Evolutionary conservation across 2,888 invertebrate species (phyloP), one percentile per base, ranked within the genome.

Genomic region (Myathropa florea): DNA sequence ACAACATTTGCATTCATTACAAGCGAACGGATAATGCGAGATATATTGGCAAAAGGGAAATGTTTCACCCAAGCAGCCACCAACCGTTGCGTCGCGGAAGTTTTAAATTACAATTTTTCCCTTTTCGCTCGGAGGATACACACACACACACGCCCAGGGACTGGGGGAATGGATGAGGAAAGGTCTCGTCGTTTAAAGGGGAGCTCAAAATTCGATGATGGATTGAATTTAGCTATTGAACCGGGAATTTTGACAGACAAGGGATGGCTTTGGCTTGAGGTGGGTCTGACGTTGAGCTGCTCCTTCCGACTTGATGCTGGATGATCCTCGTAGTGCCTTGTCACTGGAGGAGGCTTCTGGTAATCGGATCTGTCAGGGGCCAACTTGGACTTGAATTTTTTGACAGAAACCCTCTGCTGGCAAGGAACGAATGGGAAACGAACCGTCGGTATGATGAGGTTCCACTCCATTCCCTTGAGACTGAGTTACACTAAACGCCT

Each of bases 1-100:
- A 68, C 65, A 30, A 63, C 67, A 73, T 73, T 80, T 67, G 23
- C 80, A 73, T 80, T 80, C 67, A 67, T 80, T 73, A 57, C 63
- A 59, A 53, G 26, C 60, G 68, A 67, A 68, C 61, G 73, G 73
- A 72, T 73, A 67, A 80, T 61, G 67, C 23, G 21, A 65, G 26
- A 63, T 14, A 30, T 26, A 28, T 57, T 57, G 57, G 57, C 57
- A 24, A 24, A 24, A 23, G 23, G 18, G 23, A 23, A 57, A 57
- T 23, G 14, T 53, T 53, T 53, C 21, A 33, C 21, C 18, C 21
- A 14, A 14, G 23, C 9, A 36, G 33, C 39, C 39, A n/a, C 23
- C 18, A 36, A 60, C 9, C 28, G 21, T 26, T 10, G 4, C n/a
- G 28, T 46, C 53, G 61, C 63, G 23, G 61, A 73, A 64, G 46